Conservation (phyloP, 2,797 vertebrate species). For the Liasis olivaceus region DNA sequence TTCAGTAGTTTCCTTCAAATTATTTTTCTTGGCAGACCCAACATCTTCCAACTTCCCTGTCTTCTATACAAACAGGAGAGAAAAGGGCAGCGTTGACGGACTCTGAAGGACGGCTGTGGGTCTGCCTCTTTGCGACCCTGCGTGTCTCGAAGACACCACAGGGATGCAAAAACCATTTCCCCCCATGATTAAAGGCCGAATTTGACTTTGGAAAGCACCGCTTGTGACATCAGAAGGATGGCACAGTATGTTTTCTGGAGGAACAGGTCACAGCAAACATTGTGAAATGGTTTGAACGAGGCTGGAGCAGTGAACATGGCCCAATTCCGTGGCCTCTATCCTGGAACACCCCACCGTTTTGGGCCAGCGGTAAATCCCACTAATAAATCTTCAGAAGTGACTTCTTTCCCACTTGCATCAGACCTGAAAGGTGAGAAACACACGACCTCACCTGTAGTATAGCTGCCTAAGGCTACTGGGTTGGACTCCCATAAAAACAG, state of each 20-base stretch:
- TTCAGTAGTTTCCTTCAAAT: neutral
- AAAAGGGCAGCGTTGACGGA: neutral
- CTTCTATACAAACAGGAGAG: neutral
- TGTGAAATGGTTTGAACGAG: fast-evolving
- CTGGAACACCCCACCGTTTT: neutral
- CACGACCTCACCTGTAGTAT: neutral
- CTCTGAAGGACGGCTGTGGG: neutral
- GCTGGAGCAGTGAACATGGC: neutral
- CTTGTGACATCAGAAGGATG: too few relatives aligned
- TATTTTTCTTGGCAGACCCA: neutral
- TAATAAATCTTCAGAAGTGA: neutral
- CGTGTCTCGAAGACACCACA: neutral
- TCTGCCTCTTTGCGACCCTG: neutral
- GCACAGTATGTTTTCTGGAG: neutral
- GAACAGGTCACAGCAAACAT: neutral
- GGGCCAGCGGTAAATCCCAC: neutral
- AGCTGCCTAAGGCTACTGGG: neutral
- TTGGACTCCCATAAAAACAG: neutral
- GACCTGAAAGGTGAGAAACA: neutral
- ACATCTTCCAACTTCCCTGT: too few relatives aligned
- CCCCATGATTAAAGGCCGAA: too few relatives aligned
- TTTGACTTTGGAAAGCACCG: neutral
- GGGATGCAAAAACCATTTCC: neutral
- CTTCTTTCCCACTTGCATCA: too few relatives aligned
- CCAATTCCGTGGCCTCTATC: too few relatives aligned